Conservation (phyloP, 1,140 invertebrate species). For the Achatina immaculata region DNA sequence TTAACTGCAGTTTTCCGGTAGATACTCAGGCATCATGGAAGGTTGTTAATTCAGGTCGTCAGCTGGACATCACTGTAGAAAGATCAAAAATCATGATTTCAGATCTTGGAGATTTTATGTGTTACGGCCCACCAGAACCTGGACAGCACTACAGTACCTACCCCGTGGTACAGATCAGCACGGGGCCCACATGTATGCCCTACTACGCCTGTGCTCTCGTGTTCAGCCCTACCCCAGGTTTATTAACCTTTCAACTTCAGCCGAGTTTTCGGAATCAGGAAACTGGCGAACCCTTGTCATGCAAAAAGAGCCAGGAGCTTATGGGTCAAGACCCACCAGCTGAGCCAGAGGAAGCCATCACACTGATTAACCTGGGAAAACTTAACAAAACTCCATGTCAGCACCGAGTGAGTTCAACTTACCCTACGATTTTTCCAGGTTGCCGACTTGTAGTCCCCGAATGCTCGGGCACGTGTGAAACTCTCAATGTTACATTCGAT, state of each 20-base stretch:
- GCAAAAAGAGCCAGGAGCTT: not conserved
- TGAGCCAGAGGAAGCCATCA: not conserved
- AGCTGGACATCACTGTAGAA: not conserved
- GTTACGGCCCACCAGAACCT: not conserved
- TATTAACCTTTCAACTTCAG: not conserved
- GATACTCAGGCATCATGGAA: not conserved
- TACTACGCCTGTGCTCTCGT: slow-evolving; percentile 2
- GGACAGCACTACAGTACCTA: not conserved
- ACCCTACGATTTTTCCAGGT: not conserved
- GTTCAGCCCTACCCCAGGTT: not conserved
- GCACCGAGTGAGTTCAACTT: not conserved
- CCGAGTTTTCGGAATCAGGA: not conserved
- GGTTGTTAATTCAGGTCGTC: not conserved
- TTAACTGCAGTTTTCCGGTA: not conserved
- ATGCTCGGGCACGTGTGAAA: not conserved
- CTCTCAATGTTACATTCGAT: not conserved
- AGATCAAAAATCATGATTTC: not conserved
- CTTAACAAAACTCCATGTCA: slow-evolving; percentile 2
- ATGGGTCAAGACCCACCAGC: not conserved
- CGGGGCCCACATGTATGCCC: slow-evolving; percentile 1
- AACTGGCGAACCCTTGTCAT: slow-evolving; percentile 5
- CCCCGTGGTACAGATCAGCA: not conserved
- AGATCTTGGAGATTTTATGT: slow-evolving; percentile 11
- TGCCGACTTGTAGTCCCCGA: slow-evolving; percentile 14
- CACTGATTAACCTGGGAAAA: not conserved